phyloP scores from a whole-genome alignment of 1,140 invertebrate species.

The Caenorhabditis briggsae region DNA sequence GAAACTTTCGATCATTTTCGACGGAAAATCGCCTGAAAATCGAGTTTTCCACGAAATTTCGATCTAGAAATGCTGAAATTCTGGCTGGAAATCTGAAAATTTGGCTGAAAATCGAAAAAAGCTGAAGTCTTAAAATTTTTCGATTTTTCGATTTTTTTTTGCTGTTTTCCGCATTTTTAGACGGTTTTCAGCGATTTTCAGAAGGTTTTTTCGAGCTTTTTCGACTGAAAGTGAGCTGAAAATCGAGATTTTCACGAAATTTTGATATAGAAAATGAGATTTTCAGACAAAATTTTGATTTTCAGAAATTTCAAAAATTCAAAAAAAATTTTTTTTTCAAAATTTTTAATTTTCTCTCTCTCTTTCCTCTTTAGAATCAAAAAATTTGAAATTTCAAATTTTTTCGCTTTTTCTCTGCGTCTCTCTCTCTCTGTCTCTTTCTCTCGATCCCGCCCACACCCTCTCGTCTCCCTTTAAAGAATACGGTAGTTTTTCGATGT shows the following conservation, averaged over 20 bases:
- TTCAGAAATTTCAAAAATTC: background rate
- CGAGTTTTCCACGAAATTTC: background rate
- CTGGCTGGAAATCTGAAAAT: no score
- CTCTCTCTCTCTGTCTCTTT: conserved; percentile 1
- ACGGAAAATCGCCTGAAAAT: background rate
- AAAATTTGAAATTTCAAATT: background rate
- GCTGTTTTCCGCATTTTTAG: no score
- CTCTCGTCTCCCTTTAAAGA: no score
- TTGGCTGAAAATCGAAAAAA: no score
- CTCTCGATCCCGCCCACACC: background rate
- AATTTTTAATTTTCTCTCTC: background rate
- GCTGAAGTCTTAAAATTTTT: no score
- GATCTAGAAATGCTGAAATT: no score
- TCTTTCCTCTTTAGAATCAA: background rate
- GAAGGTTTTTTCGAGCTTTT: no score
- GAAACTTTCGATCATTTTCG: background rate
- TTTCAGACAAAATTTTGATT: background rate
- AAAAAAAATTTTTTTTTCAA: background rate
- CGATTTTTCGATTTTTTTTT: no score
- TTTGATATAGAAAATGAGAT: background rate
- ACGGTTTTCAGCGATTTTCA: no score
- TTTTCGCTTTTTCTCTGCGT: background rate
- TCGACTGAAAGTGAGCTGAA: background rate
- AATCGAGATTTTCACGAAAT: background rate
- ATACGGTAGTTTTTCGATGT: no score